Conservation (phyloP, 2,797 vertebrate genomes). For the Myoxocephalus aenaeus region DNA sequence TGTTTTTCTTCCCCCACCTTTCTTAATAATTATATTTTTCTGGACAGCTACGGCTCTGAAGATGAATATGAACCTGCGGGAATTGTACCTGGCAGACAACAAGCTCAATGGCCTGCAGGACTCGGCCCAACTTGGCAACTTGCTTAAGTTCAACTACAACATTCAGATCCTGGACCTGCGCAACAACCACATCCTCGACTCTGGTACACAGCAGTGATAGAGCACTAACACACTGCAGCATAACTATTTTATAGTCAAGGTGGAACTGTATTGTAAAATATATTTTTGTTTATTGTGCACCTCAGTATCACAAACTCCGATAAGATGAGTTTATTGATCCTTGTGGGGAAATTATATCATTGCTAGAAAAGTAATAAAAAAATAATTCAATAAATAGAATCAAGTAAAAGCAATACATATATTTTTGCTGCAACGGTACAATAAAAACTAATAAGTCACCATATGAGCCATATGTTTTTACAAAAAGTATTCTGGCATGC, state of each 20-base stretch:
- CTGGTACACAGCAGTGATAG: conserved; percentile 80
- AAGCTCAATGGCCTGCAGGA: conserved; percentile 95
- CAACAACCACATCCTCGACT: conserved; percentile 95
- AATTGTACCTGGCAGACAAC: conserved; percentile 95
- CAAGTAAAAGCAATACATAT: neutral
- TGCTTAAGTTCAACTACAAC: conserved; percentile 95
- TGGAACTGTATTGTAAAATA: neutral
- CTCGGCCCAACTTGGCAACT: conserved; percentile 93
- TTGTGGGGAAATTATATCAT: neutral
- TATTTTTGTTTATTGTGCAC: neutral
- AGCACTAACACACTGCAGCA: neutral
- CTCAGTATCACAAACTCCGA: neutral
- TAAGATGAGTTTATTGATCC: neutral
- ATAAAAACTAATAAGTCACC: neutral
- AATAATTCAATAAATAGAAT: neutral
- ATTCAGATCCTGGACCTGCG: conserved; percentile 94
- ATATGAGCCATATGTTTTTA: neutral
- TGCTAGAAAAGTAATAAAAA: neutral
- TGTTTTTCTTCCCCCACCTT: neutral
- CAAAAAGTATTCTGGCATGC: neutral
- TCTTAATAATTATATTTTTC: conserved; percentile 16
- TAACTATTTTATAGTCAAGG: neutral
- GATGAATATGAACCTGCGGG: conserved; percentile 95
- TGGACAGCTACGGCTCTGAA: conserved; percentile 91
- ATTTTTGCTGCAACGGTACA: neutral